phyloP scores from a whole-genome alignment of 2,797 vertebrate species.

The Sphenopsis melanotis region DNA sequence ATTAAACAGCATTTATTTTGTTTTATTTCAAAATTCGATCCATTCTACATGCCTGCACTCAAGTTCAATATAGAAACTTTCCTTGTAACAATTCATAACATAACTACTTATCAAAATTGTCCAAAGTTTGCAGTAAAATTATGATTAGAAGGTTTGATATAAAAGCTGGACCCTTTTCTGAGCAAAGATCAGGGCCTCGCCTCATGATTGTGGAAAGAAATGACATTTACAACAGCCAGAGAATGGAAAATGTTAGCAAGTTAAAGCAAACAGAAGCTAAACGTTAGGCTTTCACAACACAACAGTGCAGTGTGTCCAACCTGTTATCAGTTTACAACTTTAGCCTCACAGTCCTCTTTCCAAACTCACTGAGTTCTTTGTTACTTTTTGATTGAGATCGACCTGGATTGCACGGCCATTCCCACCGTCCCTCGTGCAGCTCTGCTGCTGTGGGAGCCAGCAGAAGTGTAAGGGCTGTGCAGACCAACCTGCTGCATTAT shows the following conservation, averaged over 20 bases:
- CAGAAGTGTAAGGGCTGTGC: not conserved
- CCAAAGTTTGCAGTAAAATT: not conserved
- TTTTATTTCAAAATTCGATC: not conserved
- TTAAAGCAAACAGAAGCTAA: conserved; percentile 51
- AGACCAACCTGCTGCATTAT: not conserved
- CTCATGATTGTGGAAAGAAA: conserved; percentile 32
- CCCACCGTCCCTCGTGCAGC: not conserved
- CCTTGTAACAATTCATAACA: not conserved
- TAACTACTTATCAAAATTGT: not conserved
- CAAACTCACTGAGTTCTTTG: conserved; percentile 32
- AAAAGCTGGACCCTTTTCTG: not conserved
- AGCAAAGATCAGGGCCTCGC: conserved; percentile 35
- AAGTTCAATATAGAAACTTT: not conserved
- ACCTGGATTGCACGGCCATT: not conserved
- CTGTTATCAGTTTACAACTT: conserved; percentile 52
- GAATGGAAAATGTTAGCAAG: conserved; percentile 57
- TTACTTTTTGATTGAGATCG: not conserved
- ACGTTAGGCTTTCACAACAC: conserved; percentile 22
- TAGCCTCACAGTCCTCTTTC: conserved; percentile 6
- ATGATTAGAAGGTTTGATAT: not conserved
- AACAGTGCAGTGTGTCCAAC: not conserved
- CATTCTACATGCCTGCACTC: not conserved
- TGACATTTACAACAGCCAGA: conserved; percentile 48
- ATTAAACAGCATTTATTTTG: conserved; percentile 30
- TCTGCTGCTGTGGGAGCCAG: not conserved